A percentile compares a stretch with the other conserved stretches of the same genome.
These are phyloP conservation scores for Natator depressus DNA, from an alignment of 2,113 vertebrate species.

Conservation along the genomic window DNA sequence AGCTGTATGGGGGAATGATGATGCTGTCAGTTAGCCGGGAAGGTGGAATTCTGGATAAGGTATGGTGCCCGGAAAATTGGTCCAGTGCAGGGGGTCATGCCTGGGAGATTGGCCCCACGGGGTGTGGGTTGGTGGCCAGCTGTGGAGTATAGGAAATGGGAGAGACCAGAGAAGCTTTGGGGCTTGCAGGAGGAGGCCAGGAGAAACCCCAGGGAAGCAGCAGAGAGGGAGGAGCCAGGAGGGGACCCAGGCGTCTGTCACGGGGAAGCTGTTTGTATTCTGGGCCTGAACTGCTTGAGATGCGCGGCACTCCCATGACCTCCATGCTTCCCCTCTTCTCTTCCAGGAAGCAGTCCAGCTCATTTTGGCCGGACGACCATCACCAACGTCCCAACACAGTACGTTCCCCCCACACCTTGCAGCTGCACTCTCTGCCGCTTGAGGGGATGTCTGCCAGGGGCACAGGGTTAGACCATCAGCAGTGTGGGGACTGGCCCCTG, in stretches of 20 bases:
- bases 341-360: slow-evolving; percentile 87
- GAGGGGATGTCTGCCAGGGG: background rate
- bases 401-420: slow-evolving; percentile 66
- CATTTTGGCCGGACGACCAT: slow-evolving; percentile 96
- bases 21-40: background rate
- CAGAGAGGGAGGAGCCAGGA: background rate
- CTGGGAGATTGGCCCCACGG: no score
- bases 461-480: background rate
- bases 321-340: background rate
- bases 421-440: background rate
- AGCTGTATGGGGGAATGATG: background rate
- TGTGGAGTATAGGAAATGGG: background rate
- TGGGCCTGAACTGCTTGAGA: background rate
- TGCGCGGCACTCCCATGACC: background rate
- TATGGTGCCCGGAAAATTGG: background rate
- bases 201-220: background rate
- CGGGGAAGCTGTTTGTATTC: background rate
- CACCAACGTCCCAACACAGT: slow-evolving; percentile 92
- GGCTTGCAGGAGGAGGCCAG: background rate
- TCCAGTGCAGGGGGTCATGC: background rate
- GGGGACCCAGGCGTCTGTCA: background rate
- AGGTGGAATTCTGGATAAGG: background rate
- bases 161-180: background rate
- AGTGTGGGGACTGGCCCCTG: background rate
- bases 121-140: background rate